These are phyloP conservation scores for Scarus forsteni DNA, from an alignment of 2,797 vertebrate species.

Conservation along the genomic window DNA sequence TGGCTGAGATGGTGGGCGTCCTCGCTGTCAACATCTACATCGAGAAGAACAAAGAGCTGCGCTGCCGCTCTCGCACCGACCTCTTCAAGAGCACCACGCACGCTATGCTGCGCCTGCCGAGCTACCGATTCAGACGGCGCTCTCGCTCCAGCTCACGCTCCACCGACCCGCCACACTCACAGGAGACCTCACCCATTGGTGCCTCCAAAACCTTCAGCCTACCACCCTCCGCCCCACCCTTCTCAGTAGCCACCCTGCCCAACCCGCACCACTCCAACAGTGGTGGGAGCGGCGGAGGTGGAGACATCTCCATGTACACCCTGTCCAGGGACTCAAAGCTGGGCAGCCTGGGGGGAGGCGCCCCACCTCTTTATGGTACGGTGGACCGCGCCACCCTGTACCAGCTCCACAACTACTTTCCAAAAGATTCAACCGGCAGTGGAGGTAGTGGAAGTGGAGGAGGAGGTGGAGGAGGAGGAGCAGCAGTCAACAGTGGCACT, in stretches of 20 bases:
- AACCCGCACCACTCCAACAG: slow-evolving; percentile 86
- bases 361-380: slow-evolving; percentile 82
- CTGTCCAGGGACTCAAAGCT: slow-evolving; percentile 84
- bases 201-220: slow-evolving; percentile 83
- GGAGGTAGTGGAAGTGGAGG: slow-evolving; percentile 56
- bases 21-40: slow-evolving; percentile 96
- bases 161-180: slow-evolving; percentile 90
- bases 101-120: slow-evolving; percentile 90
- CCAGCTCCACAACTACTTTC: slow-evolving; percentile 94
- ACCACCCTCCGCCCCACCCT: slow-evolving; percentile 82
- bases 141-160: slow-evolving; percentile 91
- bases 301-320: slow-evolving; percentile 90
- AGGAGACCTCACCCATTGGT: slow-evolving; percentile 87
- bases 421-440: slow-evolving; percentile 84
- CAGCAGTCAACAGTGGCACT: slow-evolving; percentile 77
- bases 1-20: slow-evolving; percentile 95
- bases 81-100: slow-evolving; percentile 90
- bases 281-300: slow-evolving; percentile 73
- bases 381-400: slow-evolving; percentile 88
- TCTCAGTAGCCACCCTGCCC: slow-evolving; percentile 93
- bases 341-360: slow-evolving; percentile 76
- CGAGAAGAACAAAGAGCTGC: slow-evolving; percentile 93
- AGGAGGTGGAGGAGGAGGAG: slow-evolving; percentile 61
- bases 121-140: slow-evolving; percentile 91
- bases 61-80: slow-evolving; percentile 91